Evolutionary conservation across 1,140 invertebrate species (phyloP).

Genomic region (Drosophila gunungcola): DNA sequence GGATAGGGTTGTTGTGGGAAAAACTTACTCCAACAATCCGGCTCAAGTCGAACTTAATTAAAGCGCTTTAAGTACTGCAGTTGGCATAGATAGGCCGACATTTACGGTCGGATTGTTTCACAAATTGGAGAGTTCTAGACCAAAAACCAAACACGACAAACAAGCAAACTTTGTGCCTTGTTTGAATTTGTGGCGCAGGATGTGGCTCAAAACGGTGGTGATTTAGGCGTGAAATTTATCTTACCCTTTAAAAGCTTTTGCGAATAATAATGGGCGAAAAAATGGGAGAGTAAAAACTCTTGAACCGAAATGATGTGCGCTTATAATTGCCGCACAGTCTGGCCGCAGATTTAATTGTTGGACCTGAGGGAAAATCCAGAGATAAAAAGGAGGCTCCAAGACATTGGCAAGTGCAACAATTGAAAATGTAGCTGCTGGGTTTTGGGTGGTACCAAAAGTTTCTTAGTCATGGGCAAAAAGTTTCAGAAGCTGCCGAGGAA

Average conservation of each 20-base stretch:
- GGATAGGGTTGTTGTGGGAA: constrained; percentile 6
- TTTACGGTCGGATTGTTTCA: constrained; percentile 41
- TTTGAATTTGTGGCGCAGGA: constrained; percentile 20
- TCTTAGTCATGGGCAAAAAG: constrained; percentile 52
- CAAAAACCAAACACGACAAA: constrained; percentile 57
- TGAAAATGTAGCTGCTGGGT: constrained; percentile 47
- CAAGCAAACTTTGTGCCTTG: constrained; percentile 39
- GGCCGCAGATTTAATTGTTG: constrained; percentile 39
- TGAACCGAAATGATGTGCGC: constrained; percentile 33
- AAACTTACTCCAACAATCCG: constrained; percentile 26
- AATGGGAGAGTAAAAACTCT: constrained; percentile 14
- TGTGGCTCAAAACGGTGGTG: constrained; percentile 20
- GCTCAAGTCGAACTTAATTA: constrained; percentile 57
- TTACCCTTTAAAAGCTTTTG: constrained; percentile 38
- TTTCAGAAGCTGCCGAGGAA: constrained; percentile 45
- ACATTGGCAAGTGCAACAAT: constrained; percentile 54
- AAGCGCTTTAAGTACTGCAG: constrained; percentile 40
- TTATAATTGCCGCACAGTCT: constrained; percentile 38
- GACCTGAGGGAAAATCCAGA: neutral
- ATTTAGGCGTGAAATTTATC: constrained; percentile 37
- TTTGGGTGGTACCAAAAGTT: constrained; percentile 44
- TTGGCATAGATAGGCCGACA: constrained; percentile 21
- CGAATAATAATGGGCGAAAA: constrained; percentile 7
- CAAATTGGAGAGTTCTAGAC: constrained; percentile 51
- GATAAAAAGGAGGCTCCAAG: neutral